Evolutionary conservation across 2,888 invertebrate genomes (phyloP).

Genomic region (Melitaea athalia): DNA sequence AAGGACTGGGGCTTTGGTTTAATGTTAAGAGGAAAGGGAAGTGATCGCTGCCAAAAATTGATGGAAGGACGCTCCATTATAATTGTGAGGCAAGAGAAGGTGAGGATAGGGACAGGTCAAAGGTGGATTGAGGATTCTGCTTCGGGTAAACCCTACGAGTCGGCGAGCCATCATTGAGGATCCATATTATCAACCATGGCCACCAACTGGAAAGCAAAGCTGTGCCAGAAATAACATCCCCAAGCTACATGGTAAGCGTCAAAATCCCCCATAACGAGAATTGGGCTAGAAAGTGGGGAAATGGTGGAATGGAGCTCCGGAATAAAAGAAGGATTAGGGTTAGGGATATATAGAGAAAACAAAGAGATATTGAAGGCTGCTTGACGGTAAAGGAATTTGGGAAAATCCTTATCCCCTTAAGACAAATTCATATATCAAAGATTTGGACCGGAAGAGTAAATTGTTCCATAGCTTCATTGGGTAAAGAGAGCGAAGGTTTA

Average conservation of each 20-base stretch:
- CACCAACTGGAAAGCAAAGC: constrained; percentile 10
- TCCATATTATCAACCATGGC: constrained; percentile 26
- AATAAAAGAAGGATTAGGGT: constrained; percentile 16
- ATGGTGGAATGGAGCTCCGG: constrained; percentile 19
- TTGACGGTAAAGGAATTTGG: no score
- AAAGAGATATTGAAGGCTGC: no score
- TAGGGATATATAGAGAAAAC: neutral
- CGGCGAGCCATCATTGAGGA: constrained; percentile 29
- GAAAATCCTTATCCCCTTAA: no score
- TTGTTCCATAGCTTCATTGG: no score
- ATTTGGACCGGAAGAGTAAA: no score
- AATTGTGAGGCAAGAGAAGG: constrained; percentile 2
- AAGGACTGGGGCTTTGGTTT: neutral
- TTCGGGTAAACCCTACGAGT: constrained; percentile 23
- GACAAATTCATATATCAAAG: no score
- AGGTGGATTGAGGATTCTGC: constrained; percentile 20
- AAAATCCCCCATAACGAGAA: constrained; percentile 30
- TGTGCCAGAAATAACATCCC: constrained; percentile 23
- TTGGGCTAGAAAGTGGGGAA: constrained; percentile 15
- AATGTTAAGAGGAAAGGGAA: constrained; percentile 3
- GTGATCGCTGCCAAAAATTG: constrained; percentile 15
- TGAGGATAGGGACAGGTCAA: constrained; percentile 21
- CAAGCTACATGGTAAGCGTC: constrained; percentile 23
- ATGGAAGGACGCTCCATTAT: constrained; percentile 1
- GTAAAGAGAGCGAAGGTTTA: no score